Evolutionary conservation across 2,888 invertebrate species (phyloP).

Genomic region (Metallyticus violacea): DNA sequence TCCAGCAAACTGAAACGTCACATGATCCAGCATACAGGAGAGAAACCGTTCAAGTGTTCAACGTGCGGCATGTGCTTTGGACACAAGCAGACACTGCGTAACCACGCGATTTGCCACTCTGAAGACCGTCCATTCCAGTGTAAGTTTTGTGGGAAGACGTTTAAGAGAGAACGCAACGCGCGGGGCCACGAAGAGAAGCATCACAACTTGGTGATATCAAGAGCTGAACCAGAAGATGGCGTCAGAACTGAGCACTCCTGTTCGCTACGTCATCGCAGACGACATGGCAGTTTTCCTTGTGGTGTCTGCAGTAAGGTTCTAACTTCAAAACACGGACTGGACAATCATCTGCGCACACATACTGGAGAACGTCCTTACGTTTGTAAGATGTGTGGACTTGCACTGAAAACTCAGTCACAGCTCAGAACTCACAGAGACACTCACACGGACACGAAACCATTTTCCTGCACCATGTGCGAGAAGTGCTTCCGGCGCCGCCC

Average conservation of each 20-base stretch:
- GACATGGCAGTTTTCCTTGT: slow-evolving; percentile 2
- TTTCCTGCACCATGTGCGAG: slow-evolving; percentile 16
- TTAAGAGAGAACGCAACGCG: slow-evolving; percentile 11
- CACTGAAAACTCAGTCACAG: slow-evolving; percentile 21
- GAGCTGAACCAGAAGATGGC: neutral
- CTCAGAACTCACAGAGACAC: slow-evolving; percentile 24
- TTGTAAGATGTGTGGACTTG: slow-evolving; percentile 23
- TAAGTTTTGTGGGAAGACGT: slow-evolving; percentile 14
- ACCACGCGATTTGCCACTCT: slow-evolving; percentile 7
- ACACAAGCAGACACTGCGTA: neutral
- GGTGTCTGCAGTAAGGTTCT: slow-evolving; percentile 17
- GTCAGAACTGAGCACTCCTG: neutral
- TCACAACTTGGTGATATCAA: neutral
- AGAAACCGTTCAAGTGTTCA: slow-evolving; percentile 3
- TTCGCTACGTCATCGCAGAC: slow-evolving; percentile 18
- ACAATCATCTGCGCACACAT: slow-evolving; percentile 22
- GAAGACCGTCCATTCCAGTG: slow-evolving; percentile 10
- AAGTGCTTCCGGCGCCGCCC: slow-evolving; percentile 25
- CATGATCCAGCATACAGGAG: slow-evolving; percentile 7
- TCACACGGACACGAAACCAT: slow-evolving; percentile 25
- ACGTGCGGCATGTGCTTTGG: slow-evolving; percentile 3
- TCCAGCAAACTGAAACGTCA: slow-evolving; percentile 7
- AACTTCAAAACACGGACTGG: slow-evolving; percentile 16
- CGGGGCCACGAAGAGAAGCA: slow-evolving; percentile 6
- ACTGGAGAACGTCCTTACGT: slow-evolving; percentile 21